These are phyloP conservation scores for Astropecten irregularis DNA, from an alignment of 53 echinoderm and acorn worm genomes.

Conservation along the genomic window DNA sequence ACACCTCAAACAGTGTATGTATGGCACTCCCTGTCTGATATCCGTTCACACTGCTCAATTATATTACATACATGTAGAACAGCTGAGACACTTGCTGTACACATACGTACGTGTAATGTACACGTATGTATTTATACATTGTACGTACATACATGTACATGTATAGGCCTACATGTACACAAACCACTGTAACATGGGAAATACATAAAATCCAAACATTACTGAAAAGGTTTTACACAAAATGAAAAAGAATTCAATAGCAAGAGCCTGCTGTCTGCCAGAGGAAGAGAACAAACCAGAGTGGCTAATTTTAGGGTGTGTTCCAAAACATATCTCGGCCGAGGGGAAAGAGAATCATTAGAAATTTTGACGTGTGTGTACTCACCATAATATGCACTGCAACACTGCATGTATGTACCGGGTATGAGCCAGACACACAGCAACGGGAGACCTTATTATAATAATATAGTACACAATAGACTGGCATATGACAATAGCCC, in stretches of 20 bases:
- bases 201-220: background rate
- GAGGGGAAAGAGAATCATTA: background rate
- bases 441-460: background rate
- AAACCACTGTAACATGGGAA: background rate
- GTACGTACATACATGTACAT: background rate
- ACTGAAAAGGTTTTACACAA: background rate
- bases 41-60: background rate
- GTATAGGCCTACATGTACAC: background rate
- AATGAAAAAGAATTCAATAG: background rate
- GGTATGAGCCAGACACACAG: background rate
- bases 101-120: no score
- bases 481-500: slow-evolving; percentile 25
- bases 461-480: slow-evolving; percentile 1
- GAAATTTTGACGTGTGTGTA: background rate
- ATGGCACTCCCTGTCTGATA: background rate
- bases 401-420: background rate
- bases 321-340: background rate
- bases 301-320: no score
- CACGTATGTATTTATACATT: no score
- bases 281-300: no score
- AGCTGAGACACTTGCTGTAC: no score
- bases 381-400: slow-evolving; percentile 40
- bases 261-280: no score
- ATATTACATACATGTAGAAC: no score
- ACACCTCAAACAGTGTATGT: background rate